Evolutionary conservation across 2,888 invertebrate genomes (phyloP), one percentile per base, ranked within the genome.

Genomic region (Tyria jacobaeae): DNA sequence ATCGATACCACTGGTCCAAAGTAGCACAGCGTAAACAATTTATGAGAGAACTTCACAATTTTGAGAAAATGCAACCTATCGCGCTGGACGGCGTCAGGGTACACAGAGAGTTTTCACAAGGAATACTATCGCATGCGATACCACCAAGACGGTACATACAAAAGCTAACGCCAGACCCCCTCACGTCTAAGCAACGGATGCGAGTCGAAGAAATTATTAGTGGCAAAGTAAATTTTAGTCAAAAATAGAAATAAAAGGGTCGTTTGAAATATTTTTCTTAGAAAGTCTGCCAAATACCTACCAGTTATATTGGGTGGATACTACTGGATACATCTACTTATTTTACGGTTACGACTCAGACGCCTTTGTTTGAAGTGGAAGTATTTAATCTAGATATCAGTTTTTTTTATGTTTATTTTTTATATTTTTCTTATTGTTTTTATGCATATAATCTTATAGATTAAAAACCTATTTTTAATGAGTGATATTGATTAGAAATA

Each of bases 71-170:
- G 59, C 96, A 96, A 79, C 87, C 94, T 9, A 95, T 94, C 75
- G 96, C 96, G 1, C 79, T 96, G 62, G 95, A 95, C 63, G 95
- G 96, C 15, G 95, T 96, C 0, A 88, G 95, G 78, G 94, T 96
- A 15, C 96, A 96, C 76, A 87, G 96, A 34, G 95, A 95, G 78
- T 96, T 96, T 83, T 95, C 95, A 51, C 91, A 94, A 73, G 94
- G 94, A 47, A 91, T 94, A 50, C 81, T 94, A n/a, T 94, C 95
- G 5, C 94, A 95, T 67, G 87, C 84, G 34, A 90, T 95, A 64
- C 90, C 95, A 37, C 84, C 89, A 3, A 84, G 91, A 21, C 78
- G 92, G 2, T 94, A 94, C 64, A 84, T 94, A 37, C 92, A 93
- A 67, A 92, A 92, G 63, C 70, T 94, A 2, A 89, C 90, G 0